Conservation (phyloP, 2,797 vertebrate genomes). For the Spatula clypeata region DNA sequence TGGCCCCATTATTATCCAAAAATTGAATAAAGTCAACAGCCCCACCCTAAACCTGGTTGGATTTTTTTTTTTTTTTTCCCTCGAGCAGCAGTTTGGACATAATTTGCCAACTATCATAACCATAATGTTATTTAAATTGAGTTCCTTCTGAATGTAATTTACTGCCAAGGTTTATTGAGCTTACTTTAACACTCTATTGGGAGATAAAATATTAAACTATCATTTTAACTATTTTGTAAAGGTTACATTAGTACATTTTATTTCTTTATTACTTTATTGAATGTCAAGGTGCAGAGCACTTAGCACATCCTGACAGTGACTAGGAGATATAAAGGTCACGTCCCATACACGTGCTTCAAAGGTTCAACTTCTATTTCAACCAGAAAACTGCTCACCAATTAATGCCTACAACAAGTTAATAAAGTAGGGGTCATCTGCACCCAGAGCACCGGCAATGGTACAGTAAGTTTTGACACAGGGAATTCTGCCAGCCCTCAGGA, state of each 20-base stretch:
- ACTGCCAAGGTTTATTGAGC: constrained; percentile 67
- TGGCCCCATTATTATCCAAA: neutral
- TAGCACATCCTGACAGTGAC: constrained; percentile 64
- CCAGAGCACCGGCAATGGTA: neutral
- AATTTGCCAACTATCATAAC: constrained; percentile 31
- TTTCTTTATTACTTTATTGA: constrained; percentile 79
- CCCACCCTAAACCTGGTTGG: neutral
- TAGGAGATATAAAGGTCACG: constrained; percentile 75
- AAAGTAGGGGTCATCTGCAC: neutral
- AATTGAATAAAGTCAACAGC: constrained; percentile 16
- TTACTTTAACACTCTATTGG: constrained; percentile 74
- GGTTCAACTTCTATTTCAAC: constrained; percentile 51
- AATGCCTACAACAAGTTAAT: constrained; percentile 29
- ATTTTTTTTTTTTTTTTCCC: neutral
- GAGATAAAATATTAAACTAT: constrained; percentile 82
- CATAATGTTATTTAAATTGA: constrained; percentile 64
- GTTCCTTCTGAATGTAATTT: constrained; percentile 35
- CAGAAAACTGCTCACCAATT: constrained; percentile 65
- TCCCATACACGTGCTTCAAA: constrained; percentile 60
- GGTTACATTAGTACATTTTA: constrained; percentile 78
- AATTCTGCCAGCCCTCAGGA: neutral
- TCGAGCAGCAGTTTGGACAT: constrained; percentile 19
- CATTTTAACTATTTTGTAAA: constrained; percentile 80
- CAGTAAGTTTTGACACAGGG: neutral
- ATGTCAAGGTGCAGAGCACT: constrained; percentile 77